Evolutionary conservation across 2,113 vertebrate genomes (phyloP), one percentile per base, ranked within the genome.

Genomic region (Calonectris borealis): DNA sequence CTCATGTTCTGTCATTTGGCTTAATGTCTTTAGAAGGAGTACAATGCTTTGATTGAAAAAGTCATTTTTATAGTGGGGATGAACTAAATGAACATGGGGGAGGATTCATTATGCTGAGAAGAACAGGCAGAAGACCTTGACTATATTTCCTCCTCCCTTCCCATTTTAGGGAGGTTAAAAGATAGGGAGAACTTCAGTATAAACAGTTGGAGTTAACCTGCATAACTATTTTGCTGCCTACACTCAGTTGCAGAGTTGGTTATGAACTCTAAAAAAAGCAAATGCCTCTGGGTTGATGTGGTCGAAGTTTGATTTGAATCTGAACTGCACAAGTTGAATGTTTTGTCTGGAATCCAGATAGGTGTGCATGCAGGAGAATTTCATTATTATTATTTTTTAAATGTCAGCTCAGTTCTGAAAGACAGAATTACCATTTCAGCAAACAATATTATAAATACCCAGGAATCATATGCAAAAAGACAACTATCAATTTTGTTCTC

Each of bases 21-120:
- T 93, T 97, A 97, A 97, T 97, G 94, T 88, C 93, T 96, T 96
- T 96, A 90, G 96, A 97, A 96, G 93, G 96, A 97, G 95, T 97
- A 92, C 91, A 96, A 85, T 66, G 60, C 93, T 94, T 96, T 97
- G 94, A 97, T 96, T 96, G 95, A 96, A 95, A 96, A 96, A 95
- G 83, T 88, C 31, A 95, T 96, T 97, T 97, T 97, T 94, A 95
- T 92, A 86, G 95, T 76, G 38, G 52, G 95, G 87, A 95, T 89
- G 80, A 93, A 75, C 70, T 94, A 96, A 97, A 96, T 94, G 94
- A 94, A 89, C 22, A 27, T 52, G 96, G 89, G 60, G 96, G 96
- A 97, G 96, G 94, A 97, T 91, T 83, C 84, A 96, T 97, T 96
- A 87, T 88, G 55, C 73, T 75, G 83, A 93, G 84, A 86, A 87